Conservation (phyloP, 2,888 invertebrate genomes). For the Phlogophora meticulosa region DNA sequence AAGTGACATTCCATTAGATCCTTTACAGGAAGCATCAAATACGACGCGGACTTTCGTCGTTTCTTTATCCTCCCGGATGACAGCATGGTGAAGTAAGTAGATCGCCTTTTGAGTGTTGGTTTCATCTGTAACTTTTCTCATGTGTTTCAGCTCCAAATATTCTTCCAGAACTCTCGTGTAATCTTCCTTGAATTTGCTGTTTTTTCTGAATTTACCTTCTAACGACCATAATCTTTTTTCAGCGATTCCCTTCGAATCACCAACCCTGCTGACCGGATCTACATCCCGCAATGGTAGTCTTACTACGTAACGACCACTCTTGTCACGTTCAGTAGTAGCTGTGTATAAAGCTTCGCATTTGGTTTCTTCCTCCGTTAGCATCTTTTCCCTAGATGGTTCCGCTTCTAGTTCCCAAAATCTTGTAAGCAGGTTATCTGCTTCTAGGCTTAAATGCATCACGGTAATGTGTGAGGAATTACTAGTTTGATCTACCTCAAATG, state of each 20-base stretch:
- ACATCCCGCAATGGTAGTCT: constrained; percentile 11
- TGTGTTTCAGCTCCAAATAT: too few relatives aligned
- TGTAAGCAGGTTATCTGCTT: neutral
- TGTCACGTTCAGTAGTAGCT: neutral
- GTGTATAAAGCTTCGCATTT: constrained; percentile 3
- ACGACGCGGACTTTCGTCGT: constrained; percentile 13
- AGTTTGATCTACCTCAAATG: neutral
- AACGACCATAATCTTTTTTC: too few relatives aligned
- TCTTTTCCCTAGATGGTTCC: neutral
- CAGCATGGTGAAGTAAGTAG: constrained; percentile 26
- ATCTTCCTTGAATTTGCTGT: too few relatives aligned
- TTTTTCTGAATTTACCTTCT: too few relatives aligned
- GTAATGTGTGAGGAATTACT: neutral
- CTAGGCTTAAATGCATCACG: neutral
- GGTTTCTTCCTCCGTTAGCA: constrained; percentile 9
- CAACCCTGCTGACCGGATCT: neutral
- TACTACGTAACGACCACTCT: constrained; percentile 6
- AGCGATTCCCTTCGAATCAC: constrained; percentile 9
- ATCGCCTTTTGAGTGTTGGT: too few relatives aligned
- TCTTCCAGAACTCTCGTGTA: too few relatives aligned
- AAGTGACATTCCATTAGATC: neutral
- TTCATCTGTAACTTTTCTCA: too few relatives aligned
- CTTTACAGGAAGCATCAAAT: too few relatives aligned
- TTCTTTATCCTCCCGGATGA: constrained; percentile 17
- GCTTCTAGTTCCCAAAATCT: constrained; percentile 11